phyloP scores from a whole-genome alignment of 2,888 invertebrate species.

The Polymixis lichenea region DNA sequence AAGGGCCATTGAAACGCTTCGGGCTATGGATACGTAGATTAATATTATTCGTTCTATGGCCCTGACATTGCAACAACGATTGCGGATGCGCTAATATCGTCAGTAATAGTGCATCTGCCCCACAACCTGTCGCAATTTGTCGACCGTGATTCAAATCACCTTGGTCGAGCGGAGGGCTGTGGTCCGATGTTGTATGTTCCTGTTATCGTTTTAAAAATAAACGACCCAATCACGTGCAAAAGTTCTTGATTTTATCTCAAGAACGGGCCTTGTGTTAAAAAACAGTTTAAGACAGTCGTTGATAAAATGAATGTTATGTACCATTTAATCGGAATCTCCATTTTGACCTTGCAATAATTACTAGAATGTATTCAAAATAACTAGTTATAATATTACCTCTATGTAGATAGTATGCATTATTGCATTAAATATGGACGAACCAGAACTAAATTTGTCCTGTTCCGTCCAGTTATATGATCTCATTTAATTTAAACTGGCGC shows the following conservation, averaged over 20 bases:
- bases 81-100: constrained; percentile 85
- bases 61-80: constrained; percentile 83
- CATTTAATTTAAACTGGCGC: constrained; percentile 59
- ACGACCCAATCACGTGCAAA: constrained; percentile 24
- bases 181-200: constrained; percentile 42
- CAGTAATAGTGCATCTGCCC: constrained; percentile 83
- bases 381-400: not conserved
- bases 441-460: constrained; percentile 34
- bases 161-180: constrained; percentile 74
- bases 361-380: constrained; percentile 3
- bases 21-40: constrained; percentile 46
- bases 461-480: constrained; percentile 48
- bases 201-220: constrained; percentile 48
- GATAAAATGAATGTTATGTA: constrained; percentile 1
- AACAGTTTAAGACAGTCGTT: not conserved
- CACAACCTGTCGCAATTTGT: constrained; percentile 80
- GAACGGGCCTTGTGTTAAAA: constrained; percentile 31
- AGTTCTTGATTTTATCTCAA: constrained; percentile 29
- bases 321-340: not conserved
- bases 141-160: constrained; percentile 86
- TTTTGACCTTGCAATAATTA: not conserved
- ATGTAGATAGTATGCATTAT: not conserved
- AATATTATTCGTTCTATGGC: constrained; percentile 62
- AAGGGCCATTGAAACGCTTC: constrained; percentile 38
- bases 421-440: not conserved